Evolutionary conservation across 2,797 vertebrate genomes (phyloP).

Genomic region (Eospalax fontanierii): DNA sequence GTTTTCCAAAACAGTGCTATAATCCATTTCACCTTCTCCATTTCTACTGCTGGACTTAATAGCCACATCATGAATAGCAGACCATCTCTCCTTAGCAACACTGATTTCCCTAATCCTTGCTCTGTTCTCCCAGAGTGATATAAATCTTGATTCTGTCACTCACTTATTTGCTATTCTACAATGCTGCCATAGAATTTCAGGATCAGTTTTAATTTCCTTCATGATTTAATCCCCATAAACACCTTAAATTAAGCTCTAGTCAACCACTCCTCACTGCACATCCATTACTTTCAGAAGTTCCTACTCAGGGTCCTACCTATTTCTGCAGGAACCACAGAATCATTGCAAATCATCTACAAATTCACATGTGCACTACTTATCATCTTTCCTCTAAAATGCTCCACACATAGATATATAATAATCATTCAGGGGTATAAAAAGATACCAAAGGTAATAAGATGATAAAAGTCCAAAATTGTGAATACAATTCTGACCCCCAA

Average conservation of each 20-base stretch:
- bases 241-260: not conserved
- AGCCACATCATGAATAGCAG: not conserved
- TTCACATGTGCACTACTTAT: not conserved
- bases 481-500: not conserved
- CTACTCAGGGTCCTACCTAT: not conserved
- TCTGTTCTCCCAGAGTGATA: not conserved
- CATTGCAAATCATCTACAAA: not conserved
- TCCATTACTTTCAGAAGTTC: not conserved
- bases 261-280: not conserved
- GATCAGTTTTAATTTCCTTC: not conserved
- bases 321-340: not conserved
- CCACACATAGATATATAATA: not conserved
- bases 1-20: slow-evolving; percentile 9
- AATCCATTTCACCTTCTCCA: not conserved
- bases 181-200: not conserved
- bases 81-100: not conserved
- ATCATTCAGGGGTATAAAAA: slow-evolving; percentile 24
- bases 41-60: not conserved
- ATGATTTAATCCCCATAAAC: not conserved
- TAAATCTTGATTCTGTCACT: not conserved
- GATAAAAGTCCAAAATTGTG: not conserved
- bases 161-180: not conserved
- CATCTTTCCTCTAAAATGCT: not conserved
- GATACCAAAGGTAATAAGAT: not conserved
- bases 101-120: not conserved